A percentile compares a stretch with the other conserved stretches of the same genome.
These are phyloP conservation scores for Calyptomena viridis DNA, from an alignment of 2,113 vertebrate species.

Conservation along the genomic window DNA sequence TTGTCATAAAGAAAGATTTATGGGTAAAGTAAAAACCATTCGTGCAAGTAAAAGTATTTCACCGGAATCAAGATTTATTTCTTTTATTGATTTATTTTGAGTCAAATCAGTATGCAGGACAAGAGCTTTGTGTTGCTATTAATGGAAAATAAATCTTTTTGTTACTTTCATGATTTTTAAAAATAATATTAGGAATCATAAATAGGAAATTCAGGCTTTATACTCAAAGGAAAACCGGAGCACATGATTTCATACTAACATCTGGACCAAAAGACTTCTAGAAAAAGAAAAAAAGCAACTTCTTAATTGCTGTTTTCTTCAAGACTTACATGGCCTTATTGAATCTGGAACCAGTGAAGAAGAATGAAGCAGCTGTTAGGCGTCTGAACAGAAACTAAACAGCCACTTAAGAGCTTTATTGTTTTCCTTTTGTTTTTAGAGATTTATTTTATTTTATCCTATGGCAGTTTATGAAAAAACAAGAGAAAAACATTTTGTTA, in stretches of 20 bases:
- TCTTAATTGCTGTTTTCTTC: constrained; percentile 45
- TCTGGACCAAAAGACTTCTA: neutral
- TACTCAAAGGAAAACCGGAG: neutral
- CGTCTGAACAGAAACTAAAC: constrained; percentile 59
- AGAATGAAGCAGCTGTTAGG: constrained; percentile 69
- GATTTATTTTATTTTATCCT: constrained; percentile 46
- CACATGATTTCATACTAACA: neutral
- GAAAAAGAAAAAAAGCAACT: neutral
- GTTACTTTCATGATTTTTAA: neutral
- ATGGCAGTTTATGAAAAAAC: constrained; percentile 16
- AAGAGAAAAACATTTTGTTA: constrained; percentile 40
- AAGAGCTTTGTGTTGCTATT: neutral
- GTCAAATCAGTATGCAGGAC: neutral
- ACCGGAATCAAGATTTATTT: neutral
- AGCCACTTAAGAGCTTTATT: constrained; percentile 51
- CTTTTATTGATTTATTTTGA: neutral
- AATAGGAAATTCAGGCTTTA: neutral
- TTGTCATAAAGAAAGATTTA: neutral
- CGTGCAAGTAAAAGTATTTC: neutral
- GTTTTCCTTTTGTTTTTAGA: constrained; percentile 13
- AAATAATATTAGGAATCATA: neutral
- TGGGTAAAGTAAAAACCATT: neutral
- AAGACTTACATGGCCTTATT: constrained; percentile 57
- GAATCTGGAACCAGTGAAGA: constrained; percentile 65
- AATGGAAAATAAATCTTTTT: neutral